Conservation (phyloP, 2,113 vertebrate species). For the Sakesphorus luctuosus region DNA sequence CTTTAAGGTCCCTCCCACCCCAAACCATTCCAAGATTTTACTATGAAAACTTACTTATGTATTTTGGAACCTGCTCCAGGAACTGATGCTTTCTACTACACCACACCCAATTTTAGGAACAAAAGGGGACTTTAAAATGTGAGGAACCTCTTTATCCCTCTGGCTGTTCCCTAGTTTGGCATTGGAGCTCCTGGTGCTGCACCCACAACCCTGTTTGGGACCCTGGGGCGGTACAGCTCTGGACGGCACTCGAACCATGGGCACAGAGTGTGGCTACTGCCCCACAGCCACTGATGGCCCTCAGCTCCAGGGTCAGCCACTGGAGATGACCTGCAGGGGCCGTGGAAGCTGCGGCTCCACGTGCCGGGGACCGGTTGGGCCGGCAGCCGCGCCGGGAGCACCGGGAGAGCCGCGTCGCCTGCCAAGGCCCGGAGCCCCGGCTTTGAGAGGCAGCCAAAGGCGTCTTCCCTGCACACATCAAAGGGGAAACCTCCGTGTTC, state of each 20-base stretch:
- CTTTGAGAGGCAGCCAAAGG: conserved; percentile 44
- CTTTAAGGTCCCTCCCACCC: background rate
- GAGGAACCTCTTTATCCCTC: background rate
- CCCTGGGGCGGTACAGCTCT: accelerated
- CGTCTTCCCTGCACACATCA: conserved; percentile 10
- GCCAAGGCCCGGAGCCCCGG: background rate
- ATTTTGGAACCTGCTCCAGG: background rate
- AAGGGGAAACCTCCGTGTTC: conserved; percentile 22
- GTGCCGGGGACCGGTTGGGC: background rate
- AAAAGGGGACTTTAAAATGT: background rate
- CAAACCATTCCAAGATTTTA: background rate
- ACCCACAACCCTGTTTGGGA: background rate
- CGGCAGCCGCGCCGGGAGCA: background rate
- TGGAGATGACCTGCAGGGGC: background rate
- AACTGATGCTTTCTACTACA: background rate
- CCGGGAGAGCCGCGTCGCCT: background rate
- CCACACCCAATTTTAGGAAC: background rate
- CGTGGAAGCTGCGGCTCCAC: background rate
- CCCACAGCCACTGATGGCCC: background rate
- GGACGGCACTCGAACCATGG: accelerated
- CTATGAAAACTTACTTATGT: background rate
- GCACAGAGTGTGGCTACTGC: accelerated
- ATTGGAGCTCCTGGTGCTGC: background rate
- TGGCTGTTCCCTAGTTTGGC: background rate
- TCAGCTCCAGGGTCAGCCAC: accelerated